A percentile compares a stretch with the other conserved stretches of the same genome.
Conservation (phyloP, 2,113 vertebrate genomes). For the Anolis carolinensis region DNA sequence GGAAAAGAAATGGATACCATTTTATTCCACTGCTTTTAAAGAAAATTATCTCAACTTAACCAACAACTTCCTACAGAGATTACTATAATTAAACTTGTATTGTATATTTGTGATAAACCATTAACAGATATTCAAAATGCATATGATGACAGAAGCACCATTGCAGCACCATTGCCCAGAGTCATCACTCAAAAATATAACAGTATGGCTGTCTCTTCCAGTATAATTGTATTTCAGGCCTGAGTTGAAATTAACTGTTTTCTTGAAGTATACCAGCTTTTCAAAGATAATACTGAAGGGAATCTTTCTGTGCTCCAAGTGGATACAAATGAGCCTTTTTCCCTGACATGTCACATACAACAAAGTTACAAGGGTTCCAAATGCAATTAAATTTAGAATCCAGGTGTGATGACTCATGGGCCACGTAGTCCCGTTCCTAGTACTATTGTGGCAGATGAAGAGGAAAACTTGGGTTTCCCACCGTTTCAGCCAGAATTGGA, state of each 20-base stretch:
- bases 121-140: background rate
- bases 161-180: background rate
- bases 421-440: no score
- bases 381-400: slow-evolving; percentile 16
- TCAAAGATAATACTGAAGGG: background rate
- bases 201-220: background rate
- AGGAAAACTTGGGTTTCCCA: no score
- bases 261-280: background rate
- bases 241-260: slow-evolving; percentile 1
- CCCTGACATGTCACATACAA: background rate
- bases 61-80: no score
- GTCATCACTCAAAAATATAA: background rate
- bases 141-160: background rate
- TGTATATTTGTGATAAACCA: background rate
- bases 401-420: no score
- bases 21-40: no score
- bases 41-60: no score
- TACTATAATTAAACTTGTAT: no score
- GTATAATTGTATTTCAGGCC: background rate
- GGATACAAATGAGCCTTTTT: background rate
- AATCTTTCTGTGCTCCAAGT: background rate
- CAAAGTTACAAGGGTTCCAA: background rate
- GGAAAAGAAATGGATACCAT: no score
- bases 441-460: no score
- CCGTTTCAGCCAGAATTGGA: no score